These are phyloP conservation scores for Aelia acuminata DNA, from an alignment of 2,888 invertebrate genomes.

Conservation along the genomic window DNA sequence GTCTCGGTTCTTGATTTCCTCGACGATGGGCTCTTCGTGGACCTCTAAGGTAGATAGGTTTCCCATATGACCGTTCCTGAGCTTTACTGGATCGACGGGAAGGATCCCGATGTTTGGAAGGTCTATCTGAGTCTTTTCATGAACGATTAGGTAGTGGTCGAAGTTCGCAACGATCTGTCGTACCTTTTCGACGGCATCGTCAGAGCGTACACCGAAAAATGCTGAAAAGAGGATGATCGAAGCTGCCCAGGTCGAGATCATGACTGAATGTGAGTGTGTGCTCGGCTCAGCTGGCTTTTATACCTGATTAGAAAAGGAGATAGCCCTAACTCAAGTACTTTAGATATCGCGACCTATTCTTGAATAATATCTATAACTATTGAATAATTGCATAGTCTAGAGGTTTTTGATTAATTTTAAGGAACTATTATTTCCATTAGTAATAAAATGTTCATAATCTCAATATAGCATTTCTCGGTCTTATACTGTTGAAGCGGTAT, in stretches of 20 bases:
- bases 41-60: not conserved
- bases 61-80: not conserved
- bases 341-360: not conserved
- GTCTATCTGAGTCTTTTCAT: not conserved
- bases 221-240: constrained; percentile 4
- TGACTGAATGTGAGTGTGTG: not conserved
- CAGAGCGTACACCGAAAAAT: not conserved
- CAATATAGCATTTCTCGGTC: too few relatives aligned
- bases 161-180: not conserved
- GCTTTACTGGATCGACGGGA: not conserved
- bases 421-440: not conserved
- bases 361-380: too few relatives aligned
- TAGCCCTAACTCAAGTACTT: not conserved
- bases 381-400: too few relatives aligned
- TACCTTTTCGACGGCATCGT: not conserved
- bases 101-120: not conserved
- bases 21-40: not conserved
- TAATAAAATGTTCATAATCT: too few relatives aligned
- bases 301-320: not conserved
- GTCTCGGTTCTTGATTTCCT: not conserved
- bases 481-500: too few relatives aligned
- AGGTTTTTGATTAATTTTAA: not conserved
- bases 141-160: not conserved
- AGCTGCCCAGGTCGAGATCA: not conserved
- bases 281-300: not conserved